Base-by-base conservation (phyloP, 2,797 vertebrate genomes). In the Gymnodraco acuticeps region DNA sequence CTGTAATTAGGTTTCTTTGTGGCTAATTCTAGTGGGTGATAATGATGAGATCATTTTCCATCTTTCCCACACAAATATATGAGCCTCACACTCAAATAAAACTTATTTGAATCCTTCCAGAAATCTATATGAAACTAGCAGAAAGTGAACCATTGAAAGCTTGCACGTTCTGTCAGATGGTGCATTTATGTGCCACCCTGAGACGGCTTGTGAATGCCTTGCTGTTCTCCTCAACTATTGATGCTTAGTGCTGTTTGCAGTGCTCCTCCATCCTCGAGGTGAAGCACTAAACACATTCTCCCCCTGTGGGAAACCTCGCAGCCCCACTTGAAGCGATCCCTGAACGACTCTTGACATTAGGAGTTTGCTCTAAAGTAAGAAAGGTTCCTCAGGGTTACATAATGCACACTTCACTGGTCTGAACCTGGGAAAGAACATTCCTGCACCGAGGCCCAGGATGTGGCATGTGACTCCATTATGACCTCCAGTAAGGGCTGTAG, bases 291-390 rank as follows among this genome's bases (percentile, higher is more conserved):
- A 73, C 61, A 58, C 20, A 64, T 45, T 15, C 64, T 41, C 46
- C 31, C 52, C 42, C 64, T 73, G 85, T 85, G 82, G 66, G 83
- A 86, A 83, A 63, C 20, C 17, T 59, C 17, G 0, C 6, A 51
- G 68, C 60, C 52, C 55, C 83, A 77, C 78, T 87, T 66, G 38
- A 75, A 27, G 59, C 12, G 27, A 64, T 14, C 12, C 66, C 68
- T 77, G 69, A 86, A 58, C 75, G 72, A 75, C 53, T 87, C 55
- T 55, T 77, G 70, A 61, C 78, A 3, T 72, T 45, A 59, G 71
- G 8, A 33, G 56, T 42, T 77, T 16, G 46, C 51, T 59, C 65
- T 55, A 20, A 56, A 80, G 41, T 48, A 66, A 70, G 56, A 67
- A 60, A 46, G 63, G 62, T 54, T 79, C 60, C 65, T 85, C 70